Conservation (phyloP, 2,113 vertebrate genomes). For the Reinhardtius hippoglossoides region DNA sequence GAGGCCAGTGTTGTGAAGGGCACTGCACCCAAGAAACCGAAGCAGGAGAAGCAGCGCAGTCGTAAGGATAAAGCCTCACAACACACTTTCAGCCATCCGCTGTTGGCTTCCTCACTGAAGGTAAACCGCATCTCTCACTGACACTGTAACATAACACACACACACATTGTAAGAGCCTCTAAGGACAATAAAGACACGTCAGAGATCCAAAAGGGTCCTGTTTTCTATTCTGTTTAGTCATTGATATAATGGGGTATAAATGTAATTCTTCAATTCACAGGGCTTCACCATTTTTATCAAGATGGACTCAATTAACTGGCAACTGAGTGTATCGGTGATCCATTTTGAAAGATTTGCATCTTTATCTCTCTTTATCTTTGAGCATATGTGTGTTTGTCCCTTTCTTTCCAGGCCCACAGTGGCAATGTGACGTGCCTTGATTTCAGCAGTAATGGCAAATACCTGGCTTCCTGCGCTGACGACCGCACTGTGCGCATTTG, state of each 20-base stretch:
- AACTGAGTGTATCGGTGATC: not conserved
- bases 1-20: constrained; percentile 72
- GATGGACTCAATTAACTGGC: not conserved
- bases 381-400: not conserved
- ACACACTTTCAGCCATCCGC: constrained; percentile 87
- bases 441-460: constrained; percentile 96
- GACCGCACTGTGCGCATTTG: constrained; percentile 94
- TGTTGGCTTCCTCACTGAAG: constrained; percentile 90
- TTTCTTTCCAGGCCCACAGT: constrained; percentile 85
- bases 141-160: not conserved
- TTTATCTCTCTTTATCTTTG: not conserved
- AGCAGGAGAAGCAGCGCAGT: constrained; percentile 79
- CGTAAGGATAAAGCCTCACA: constrained; percentile 87
- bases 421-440: constrained; percentile 90
- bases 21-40: constrained; percentile 82
- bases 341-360: not conserved
- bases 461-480: constrained; percentile 91
- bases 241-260: too few species aligned
- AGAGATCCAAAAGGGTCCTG: not conserved
- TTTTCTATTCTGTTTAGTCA: not conserved
- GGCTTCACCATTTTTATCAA: not conserved
- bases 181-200: not conserved
- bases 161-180: not conserved
- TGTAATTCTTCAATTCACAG: too few species aligned
- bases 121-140: constrained; percentile 69